phyloP scores from a whole-genome alignment of 2,113 vertebrate genomes.

The Alectura lathami region DNA sequence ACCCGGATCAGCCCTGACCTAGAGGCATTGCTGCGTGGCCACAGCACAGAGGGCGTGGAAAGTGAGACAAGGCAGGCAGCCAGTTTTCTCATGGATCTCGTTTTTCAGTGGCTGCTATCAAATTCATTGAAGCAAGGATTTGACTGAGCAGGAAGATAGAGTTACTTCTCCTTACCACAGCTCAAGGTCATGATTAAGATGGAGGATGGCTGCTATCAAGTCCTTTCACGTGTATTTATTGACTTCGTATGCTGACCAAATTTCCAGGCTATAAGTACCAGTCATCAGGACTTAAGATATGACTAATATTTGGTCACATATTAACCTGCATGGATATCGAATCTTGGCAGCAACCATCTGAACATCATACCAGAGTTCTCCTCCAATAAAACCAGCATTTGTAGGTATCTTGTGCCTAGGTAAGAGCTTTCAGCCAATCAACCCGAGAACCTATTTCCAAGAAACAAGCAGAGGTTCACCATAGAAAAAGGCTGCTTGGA shows the following conservation, averaged over 20 bases:
- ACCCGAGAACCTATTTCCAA: background rate
- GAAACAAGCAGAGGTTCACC: background rate
- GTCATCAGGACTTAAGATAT: background rate
- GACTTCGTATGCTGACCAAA: background rate
- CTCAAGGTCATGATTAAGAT: conserved; percentile 62
- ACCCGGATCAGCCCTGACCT: background rate
- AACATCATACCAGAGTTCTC: background rate
- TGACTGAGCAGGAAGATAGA: conserved; percentile 55
- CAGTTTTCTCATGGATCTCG: conserved; percentile 68
- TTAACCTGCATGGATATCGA: background rate
- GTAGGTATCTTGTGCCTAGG: background rate
- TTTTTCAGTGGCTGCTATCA: conserved; percentile 64
- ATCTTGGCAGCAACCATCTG: background rate
- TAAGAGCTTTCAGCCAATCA: background rate
- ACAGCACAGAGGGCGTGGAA: background rate
- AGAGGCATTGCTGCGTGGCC: background rate
- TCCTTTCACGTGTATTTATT: background rate
- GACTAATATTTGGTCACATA: background rate
- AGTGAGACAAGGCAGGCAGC: background rate
- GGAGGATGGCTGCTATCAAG: background rate
- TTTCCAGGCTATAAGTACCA: background rate
- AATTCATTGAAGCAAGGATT: conserved; percentile 69
- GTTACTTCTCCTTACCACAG: conserved; percentile 55
- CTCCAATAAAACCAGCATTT: background rate
- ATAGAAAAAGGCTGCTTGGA: background rate